Percentiles rank a stretch among this genome's conserved stretches.
Evolutionary conservation across 1,140 invertebrate species (phyloP).

Genomic region (Drosophila ananassae): DNA sequence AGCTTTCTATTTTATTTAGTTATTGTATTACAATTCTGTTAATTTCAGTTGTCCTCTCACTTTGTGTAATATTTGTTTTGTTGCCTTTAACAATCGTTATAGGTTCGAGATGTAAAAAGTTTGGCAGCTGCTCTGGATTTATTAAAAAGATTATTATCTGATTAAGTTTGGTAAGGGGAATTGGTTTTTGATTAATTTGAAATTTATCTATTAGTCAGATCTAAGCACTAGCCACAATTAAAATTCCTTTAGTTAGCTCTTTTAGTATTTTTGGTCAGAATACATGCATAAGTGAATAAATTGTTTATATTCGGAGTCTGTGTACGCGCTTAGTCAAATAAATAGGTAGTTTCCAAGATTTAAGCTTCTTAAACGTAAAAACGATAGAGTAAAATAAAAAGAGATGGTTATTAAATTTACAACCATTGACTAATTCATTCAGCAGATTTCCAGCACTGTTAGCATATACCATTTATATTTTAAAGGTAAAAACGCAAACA

Average conservation of each 20-base stretch:
- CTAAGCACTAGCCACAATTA: conserved; percentile 36
- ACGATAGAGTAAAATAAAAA: neutral
- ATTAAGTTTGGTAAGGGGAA: conserved; percentile 17
- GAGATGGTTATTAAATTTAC: neutral
- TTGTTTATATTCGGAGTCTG: neutral
- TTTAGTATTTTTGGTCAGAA: conserved; percentile 24
- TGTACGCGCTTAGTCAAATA: conserved; percentile 14
- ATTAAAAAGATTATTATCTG: conserved; percentile 37
- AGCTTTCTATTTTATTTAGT: conserved; percentile 82
- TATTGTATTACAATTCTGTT: conserved; percentile 70
- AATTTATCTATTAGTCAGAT: conserved; percentile 64
- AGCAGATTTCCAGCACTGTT: conserved; percentile 24
- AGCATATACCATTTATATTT: conserved; percentile 5
- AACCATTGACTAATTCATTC: conserved; percentile 19
- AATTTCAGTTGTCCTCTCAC: conserved; percentile 22
- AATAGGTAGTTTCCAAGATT: neutral
- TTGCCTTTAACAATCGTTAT: conserved; percentile 30
- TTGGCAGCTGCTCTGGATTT: conserved; percentile 67
- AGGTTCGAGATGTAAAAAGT: conserved; percentile 50
- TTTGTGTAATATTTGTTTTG: conserved; percentile 15
- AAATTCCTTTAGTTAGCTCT: conserved; percentile 26
- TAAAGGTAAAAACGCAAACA: neutral
- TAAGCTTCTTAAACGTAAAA: too few relatives aligned
- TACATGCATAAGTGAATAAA: neutral
- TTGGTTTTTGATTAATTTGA: conserved; percentile 32